These are phyloP conservation scores for Drosophila virilis DNA, from an alignment of 1,140 invertebrate genomes.

Conservation along the genomic window DNA sequence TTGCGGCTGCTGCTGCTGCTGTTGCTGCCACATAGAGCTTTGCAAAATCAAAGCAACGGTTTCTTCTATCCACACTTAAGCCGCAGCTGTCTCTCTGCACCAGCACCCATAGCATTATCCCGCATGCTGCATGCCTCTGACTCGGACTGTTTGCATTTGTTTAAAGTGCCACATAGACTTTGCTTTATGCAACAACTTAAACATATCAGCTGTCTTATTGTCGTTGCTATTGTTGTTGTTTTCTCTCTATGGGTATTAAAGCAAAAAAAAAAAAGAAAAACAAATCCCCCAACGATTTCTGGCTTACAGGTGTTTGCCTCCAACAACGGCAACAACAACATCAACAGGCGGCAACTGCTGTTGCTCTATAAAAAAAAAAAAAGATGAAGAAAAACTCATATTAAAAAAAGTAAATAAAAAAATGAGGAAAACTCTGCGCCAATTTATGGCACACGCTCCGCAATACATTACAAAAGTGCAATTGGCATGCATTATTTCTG, in stretches of 20 bases:
- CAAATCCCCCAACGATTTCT: constrained; percentile 65
- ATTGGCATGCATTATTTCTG: constrained; percentile 7
- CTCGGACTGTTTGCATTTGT: constrained; percentile 33
- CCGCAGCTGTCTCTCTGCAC: constrained; percentile 24
- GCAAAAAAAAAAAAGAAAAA: constrained; percentile 6
- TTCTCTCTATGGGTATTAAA: constrained; percentile 25
- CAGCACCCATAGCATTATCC: background rate
- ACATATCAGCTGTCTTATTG: constrained; percentile 73
- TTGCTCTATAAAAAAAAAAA: constrained; percentile 22
- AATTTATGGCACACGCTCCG: constrained; percentile 49
- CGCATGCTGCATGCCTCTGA: background rate
- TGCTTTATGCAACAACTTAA: constrained; percentile 78
- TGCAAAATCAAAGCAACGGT: constrained; percentile 61
- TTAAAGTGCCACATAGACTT: constrained; percentile 50
- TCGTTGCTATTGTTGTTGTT: constrained; percentile 40
- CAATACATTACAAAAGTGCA: constrained; percentile 21
- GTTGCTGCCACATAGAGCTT: constrained; percentile 28
- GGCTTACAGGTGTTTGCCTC: constrained; percentile 75
- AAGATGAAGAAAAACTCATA: constrained; percentile 10
- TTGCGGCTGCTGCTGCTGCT: constrained; percentile 1
- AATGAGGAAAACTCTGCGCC: constrained; percentile 26
- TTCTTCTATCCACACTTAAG: constrained; percentile 64
- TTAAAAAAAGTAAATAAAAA: constrained; percentile 16
- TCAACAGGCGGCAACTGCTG: constrained; percentile 54
- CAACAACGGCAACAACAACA: constrained; percentile 36